Base-by-base conservation (phyloP, 2,797 vertebrate species). In the Enteromius viviparus region DNA sequence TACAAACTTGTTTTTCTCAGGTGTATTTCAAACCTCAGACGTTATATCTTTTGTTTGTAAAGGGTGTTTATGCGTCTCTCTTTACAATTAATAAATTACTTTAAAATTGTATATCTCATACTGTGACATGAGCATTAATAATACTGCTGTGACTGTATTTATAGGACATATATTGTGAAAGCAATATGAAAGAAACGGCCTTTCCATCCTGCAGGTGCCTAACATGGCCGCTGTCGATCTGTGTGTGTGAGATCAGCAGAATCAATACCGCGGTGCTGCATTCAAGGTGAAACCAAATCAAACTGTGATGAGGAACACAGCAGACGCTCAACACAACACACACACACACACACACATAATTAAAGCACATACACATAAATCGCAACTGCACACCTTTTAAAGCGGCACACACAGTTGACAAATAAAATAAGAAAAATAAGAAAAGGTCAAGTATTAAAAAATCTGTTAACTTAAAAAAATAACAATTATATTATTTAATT, bases 271-370 rank as follows among this genome's bases (percentile, higher is more conserved):
- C 14, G 4, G 21, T 51, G 55, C 84, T 81, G 78, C 74, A 72
- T 71, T 78, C 79, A 85, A 78, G 79, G 65, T 71, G 84, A 85
- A 82, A 85, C 55, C 53, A 81, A 62, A 72, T 81, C 68, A 81
- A 81, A 81, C 53, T 60, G 65, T 69, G 68, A 80, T 62, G 79
- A 81, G 53, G 51, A 70, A 80, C 49, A 69, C 78, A 79, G 6
- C 47, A 55, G 78, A 58, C 51, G 6, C 72, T n/a, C 32, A 23
- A 19, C 53, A 77, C 37, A 62, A 32, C 3, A 32, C 29, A 32
- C 29, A 32, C 29, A 32, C 29, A 76, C 7, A 40, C 19, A 23
- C 21, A 42, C 53, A 66, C 32, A 12, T 0, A 34, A 68, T 34
- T 21, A 11, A 40, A 9, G 10, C 65, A 40, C 21, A 42, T 1